Conservation (phyloP, 1,140 invertebrate species). For the Chelonus insularis region DNA sequence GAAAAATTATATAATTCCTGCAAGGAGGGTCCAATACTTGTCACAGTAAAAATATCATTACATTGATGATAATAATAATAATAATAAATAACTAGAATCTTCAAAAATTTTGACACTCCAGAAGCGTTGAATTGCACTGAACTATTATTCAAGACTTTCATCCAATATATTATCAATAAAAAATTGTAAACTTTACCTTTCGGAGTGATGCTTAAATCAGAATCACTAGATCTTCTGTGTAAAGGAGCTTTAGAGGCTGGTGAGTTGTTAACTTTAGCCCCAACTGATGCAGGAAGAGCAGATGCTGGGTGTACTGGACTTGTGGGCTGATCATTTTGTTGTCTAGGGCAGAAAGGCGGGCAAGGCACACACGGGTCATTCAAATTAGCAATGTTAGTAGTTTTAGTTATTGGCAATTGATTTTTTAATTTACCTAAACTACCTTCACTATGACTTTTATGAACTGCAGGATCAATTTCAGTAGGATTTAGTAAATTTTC, state of each 20-base stretch:
- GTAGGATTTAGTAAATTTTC: constrained; percentile 14
- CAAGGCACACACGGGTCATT: constrained; percentile 58
- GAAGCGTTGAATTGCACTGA: background rate
- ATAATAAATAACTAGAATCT: background rate
- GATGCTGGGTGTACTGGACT: constrained; percentile 40
- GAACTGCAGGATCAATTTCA: constrained; percentile 25
- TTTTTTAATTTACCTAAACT: constrained; percentile 33
- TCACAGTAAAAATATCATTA: no score
- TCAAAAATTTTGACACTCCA: background rate
- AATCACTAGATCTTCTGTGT: constrained; percentile 85
- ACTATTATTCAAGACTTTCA: no score
- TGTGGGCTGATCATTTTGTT: constrained; percentile 41
- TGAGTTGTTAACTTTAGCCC: constrained; percentile 55
- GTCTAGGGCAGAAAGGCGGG: constrained; percentile 51
- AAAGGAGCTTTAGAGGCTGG: constrained; percentile 63
- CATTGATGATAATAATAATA: background rate
- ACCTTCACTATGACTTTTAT: constrained; percentile 37
- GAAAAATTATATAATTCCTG: no score
- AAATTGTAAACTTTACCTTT: constrained; percentile 79
- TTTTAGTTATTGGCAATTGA: constrained; percentile 35
- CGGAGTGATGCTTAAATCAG: constrained; percentile 88
- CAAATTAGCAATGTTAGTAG: constrained; percentile 53
- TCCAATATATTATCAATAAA: no score
- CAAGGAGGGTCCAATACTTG: no score
- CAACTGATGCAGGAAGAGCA: constrained; percentile 32